Conservation (phyloP, 2,888 invertebrate species). For the Mylabris sibirica region DNA sequence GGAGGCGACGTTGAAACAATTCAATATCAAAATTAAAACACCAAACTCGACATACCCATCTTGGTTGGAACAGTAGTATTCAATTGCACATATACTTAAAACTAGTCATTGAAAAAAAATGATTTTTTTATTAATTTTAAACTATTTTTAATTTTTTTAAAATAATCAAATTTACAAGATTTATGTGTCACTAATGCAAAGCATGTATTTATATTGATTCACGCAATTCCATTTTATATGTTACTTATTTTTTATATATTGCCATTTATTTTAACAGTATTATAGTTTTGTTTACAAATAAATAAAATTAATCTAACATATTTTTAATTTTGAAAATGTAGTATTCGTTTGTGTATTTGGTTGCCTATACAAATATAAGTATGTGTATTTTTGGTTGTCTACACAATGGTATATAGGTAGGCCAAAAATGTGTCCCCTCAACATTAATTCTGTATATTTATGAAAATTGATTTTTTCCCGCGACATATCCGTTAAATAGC, state of each 20-base stretch:
- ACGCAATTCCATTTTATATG: conserved; percentile 4
- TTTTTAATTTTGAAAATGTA: not conserved
- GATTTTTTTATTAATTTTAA: conserved; percentile 17
- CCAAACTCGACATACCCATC: conserved; percentile 80
- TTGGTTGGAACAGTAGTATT: conserved; percentile 78
- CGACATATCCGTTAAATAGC: not conserved
- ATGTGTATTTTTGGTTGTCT: no score
- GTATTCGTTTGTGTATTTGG: not conserved
- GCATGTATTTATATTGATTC: conserved; percentile 13
- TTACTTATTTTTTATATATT: not conserved
- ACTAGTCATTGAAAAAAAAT: conserved; percentile 26
- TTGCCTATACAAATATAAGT: not conserved
- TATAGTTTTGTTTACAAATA: conserved; percentile 1
- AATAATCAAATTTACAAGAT: conserved; percentile 11
- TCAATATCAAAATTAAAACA: conserved; percentile 88
- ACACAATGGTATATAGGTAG: no score
- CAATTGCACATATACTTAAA: conserved; percentile 26
- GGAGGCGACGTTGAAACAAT: conserved; percentile 93
- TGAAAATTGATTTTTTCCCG: not conserved
- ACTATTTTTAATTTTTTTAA: conserved; percentile 21
- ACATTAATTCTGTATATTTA: no score
- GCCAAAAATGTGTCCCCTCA: no score
- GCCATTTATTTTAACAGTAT: conserved; percentile 4
- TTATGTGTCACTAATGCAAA: conserved; percentile 11
- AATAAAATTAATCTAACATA: not conserved